These are phyloP conservation scores for Todiramphus chloris DNA, from an alignment of 2,113 vertebrate species.

Conservation along the genomic window DNA sequence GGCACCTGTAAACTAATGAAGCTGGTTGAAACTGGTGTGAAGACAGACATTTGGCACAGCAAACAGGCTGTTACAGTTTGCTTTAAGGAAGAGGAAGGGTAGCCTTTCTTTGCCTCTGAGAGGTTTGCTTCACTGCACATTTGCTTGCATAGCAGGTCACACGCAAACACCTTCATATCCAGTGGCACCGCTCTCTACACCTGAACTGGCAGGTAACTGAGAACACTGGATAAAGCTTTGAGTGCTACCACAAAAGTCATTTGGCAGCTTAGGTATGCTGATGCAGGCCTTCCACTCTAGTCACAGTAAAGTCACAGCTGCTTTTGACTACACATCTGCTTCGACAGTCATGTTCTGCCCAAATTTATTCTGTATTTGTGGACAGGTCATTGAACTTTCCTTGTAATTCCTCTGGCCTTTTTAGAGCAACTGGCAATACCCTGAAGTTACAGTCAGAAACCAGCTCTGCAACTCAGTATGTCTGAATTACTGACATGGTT, in stretches of 20 bases:
- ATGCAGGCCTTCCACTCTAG: not conserved
- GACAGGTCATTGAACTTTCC: not conserved
- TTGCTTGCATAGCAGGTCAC: not conserved
- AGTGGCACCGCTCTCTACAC: not conserved
- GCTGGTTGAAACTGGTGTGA: not conserved
- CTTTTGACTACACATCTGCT: not conserved
- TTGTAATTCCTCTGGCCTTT: not conserved
- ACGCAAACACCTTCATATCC: not conserved
- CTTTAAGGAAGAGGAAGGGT: not conserved
- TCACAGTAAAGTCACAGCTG: not conserved
- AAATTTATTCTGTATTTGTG: not conserved
- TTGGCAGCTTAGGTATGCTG: not conserved
- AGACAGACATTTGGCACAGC: not conserved
- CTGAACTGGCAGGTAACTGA: not conserved
- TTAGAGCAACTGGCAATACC: not conserved
- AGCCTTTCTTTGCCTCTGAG: not conserved
- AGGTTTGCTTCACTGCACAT: not conserved
- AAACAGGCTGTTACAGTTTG: not conserved
- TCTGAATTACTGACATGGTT: not conserved
- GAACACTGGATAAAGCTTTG: not conserved
- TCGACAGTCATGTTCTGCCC: not conserved
- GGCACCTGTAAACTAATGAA: not conserved
- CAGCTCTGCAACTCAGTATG: not conserved
- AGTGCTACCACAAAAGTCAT: not conserved
- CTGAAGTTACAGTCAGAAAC: not conserved